These are phyloP conservation scores for Drosophila maculinotata DNA, from an alignment of 2,888 invertebrate species.

Conservation along the genomic window DNA sequence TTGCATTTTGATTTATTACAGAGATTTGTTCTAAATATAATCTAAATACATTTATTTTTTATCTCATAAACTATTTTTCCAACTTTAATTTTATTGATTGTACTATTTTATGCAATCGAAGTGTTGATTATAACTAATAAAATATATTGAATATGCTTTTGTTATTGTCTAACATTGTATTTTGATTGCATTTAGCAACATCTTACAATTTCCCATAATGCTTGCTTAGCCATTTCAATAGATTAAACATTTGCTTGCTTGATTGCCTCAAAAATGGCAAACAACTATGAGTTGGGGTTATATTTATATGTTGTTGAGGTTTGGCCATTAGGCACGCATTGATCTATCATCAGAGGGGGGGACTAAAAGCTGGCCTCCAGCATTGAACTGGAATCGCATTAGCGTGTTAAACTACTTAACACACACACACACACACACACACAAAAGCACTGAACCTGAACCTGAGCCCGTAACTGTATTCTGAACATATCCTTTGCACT, in stretches of 20 bases:
- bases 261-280: slow-evolving; percentile 9
- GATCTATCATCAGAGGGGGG: slow-evolving; percentile 32
- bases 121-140: too few species aligned
- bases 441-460: slow-evolving; percentile 17
- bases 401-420: slow-evolving; percentile 73
- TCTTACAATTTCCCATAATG: too few species aligned
- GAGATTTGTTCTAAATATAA: background rate
- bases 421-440: slow-evolving; percentile 41
- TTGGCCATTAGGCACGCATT: slow-evolving; percentile 33
- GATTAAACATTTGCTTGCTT: slow-evolving; percentile 1
- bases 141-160: too few species aligned
- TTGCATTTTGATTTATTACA: background rate
- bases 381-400: slow-evolving; percentile 60
- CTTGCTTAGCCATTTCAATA: slow-evolving; percentile 2
- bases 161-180: too few species aligned
- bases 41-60: background rate
- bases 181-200: too few species aligned
- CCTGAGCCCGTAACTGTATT: slow-evolving; percentile 5
- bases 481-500: slow-evolving; percentile 16
- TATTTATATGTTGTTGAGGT: slow-evolving; percentile 3
- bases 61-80: background rate
- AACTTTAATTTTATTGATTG: background rate
- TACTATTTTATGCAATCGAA: background rate
- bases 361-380: slow-evolving; percentile 25
- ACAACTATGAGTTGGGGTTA: background rate